These are phyloP conservation scores for Caenorhabditis japonica DNA, from an alignment of 2,888 invertebrate species.

Conservation along the genomic window DNA sequence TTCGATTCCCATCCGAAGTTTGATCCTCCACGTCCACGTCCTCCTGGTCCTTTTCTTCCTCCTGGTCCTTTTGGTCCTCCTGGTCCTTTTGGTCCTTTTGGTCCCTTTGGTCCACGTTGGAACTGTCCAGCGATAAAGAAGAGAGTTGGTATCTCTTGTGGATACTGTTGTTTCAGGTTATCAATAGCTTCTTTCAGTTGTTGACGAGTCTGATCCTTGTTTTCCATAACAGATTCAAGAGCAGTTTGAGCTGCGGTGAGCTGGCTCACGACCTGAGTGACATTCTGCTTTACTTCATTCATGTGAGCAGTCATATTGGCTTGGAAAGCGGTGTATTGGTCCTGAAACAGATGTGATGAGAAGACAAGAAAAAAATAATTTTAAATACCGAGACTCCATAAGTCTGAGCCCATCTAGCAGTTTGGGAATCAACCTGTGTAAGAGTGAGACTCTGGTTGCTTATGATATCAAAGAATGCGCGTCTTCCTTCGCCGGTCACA, in stretches of 20 bases:
- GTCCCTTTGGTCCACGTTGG: conserved; percentile 20
- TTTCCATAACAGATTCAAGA: conserved; percentile 42
- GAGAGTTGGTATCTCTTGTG: conserved; percentile 44
- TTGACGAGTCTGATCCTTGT: conserved; percentile 44
- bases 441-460: conserved; percentile 53
- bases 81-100: conserved; percentile 14
- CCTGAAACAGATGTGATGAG: conserved; percentile 31
- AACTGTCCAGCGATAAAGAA: conserved; percentile 46
- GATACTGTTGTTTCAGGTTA: conserved; percentile 32
- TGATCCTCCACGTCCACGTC: conserved; percentile 25
- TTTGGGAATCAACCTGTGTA: conserved; percentile 44
- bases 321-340: conserved; percentile 41
- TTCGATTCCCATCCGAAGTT: conserved; percentile 12
- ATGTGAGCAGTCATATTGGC: conserved; percentile 46
- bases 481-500: conserved; percentile 44
- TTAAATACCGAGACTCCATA: conserved; percentile 57
- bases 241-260: conserved; percentile 45
- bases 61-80: no score
- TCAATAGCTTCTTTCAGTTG: conserved; percentile 44
- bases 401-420: conserved; percentile 54
- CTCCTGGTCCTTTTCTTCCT: conserved; percentile 21
- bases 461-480: conserved; percentile 53
- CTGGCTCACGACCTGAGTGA: conserved; percentile 48
- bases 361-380: no score
- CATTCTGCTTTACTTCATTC: conserved; percentile 47